Conservation (phyloP, 2,797 vertebrate species). For the Nannoperca obscura region DNA sequence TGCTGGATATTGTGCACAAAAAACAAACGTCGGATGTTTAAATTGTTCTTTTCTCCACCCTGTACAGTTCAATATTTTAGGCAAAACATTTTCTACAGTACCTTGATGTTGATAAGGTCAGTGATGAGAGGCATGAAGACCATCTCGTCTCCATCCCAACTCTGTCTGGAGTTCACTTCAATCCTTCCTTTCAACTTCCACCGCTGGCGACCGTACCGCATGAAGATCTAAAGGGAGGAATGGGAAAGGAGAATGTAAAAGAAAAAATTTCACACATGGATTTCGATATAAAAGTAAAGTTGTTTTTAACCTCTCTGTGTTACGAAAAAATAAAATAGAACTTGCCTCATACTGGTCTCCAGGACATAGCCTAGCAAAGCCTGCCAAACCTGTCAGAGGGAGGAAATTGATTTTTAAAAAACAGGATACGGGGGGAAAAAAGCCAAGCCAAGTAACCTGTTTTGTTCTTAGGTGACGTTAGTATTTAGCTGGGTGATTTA, state of each 20-base stretch:
- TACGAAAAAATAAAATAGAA: conserved; percentile 2
- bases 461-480: neutral
- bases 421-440: neutral
- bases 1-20: neutral
- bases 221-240: conserved; percentile 89
- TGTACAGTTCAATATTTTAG: neutral
- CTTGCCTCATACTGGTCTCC: conserved; percentile 87
- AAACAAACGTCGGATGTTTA: no score
- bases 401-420: conserved; percentile 14
- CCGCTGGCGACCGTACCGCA: conserved; percentile 96
- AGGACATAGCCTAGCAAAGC: conserved; percentile 86
- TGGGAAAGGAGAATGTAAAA: neutral
- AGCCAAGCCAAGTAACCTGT: neutral
- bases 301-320: neutral
- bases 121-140: conserved; percentile 94
- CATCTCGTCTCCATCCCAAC: conserved; percentile 97
- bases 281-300: neutral
- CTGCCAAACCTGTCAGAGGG: conserved; percentile 80
- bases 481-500: conserved; percentile 8
- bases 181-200: conserved; percentile 99
- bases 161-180: conserved; percentile 96
- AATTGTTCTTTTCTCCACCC: neutral
- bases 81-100: conserved; percentile 55
- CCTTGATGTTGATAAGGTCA: conserved; percentile 98
- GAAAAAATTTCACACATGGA: neutral